Evolutionary conservation across 1,140 invertebrate genomes (phyloP).

Genomic region (Helicoverpa zea): DNA sequence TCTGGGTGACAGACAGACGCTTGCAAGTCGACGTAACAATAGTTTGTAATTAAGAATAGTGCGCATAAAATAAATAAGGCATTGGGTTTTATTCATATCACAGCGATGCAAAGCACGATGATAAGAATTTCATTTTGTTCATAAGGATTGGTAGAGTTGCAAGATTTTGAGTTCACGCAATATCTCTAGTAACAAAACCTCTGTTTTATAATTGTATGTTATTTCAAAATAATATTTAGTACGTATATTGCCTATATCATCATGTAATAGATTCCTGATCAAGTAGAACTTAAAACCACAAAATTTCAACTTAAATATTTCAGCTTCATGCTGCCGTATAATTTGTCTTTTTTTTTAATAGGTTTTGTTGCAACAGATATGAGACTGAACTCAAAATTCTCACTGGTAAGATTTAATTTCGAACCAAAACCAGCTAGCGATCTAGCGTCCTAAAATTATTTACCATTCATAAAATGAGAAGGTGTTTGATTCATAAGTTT

Average conservation of each 20-base stretch:
- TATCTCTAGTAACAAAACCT: no score
- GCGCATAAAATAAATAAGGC: slow-evolving; percentile 61
- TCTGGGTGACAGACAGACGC: slow-evolving; percentile 27
- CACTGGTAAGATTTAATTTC: neutral
- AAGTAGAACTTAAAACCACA: neutral
- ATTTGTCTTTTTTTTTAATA: no score
- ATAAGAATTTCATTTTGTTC: neutral
- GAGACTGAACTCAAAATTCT: neutral
- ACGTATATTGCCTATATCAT: no score
- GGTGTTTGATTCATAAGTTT: slow-evolving; percentile 30
- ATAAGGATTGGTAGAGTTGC: neutral
- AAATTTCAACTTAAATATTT: neutral
- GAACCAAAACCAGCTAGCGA: neutral
- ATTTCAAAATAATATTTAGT: no score
- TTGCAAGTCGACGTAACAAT: slow-evolving; percentile 43
- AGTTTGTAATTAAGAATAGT: slow-evolving; percentile 39
- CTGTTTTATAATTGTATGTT: no score
- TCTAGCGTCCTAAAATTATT: neutral
- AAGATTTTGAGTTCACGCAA: neutral
- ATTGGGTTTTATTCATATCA: slow-evolving; percentile 66
- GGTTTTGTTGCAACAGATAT: no score
- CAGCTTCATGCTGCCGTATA: neutral
- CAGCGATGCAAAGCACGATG: slow-evolving; percentile 58
- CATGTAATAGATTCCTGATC: no score
- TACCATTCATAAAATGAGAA: neutral